Evolutionary conservation across 2,797 vertebrate species (phyloP), one percentile per base, ranked within the genome.

Genomic region (Perdix hodgsoniae): DNA sequence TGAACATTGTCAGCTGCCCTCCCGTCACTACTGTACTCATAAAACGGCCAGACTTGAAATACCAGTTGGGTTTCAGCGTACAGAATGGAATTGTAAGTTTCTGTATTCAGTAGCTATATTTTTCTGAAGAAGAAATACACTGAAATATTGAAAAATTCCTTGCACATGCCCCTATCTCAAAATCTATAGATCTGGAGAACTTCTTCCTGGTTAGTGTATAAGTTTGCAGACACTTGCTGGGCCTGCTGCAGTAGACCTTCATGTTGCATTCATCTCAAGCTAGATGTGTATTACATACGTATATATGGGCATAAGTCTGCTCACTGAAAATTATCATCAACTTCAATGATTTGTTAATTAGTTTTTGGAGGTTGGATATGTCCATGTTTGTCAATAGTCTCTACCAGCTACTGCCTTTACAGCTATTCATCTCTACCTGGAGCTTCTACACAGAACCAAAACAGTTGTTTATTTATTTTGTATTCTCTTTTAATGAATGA

Each of bases 1-100:
- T 99, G 97, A 99, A 99, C 97, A 99, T 99, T 1, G 99, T 99
- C 95, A 99, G 99, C 96, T 99, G 99, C 86, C 99, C 99, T 56
- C 99, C 99, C 10, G 99, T 99, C 90, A 99, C 99, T 81, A 99
- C 99, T 0, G 99, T 99, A 74, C 99, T 99, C 93, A 99, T 99
- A 94, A 99, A 99, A 97, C 98, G 99, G 87, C 99, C 99, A 1
- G 99, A 99, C 95, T 98, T 99, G 67, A 99, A 99, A 97, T 99
- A 99, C 95, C 99, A 99, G 97, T 97, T 99, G 96, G 99, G 99
- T 86, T 99, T 99, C 98, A 99, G 99, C 10, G 99, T 99, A 82
- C 99, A 99, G 98, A 99, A 99, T 1, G 99, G 99, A 97, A 99
- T 99, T 9, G 99, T 99, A 97, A 98, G 98, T 98, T 44, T 11